phyloP scores from a whole-genome alignment of 2,113 vertebrate genomes.

The Bufo gargarizans region DNA sequence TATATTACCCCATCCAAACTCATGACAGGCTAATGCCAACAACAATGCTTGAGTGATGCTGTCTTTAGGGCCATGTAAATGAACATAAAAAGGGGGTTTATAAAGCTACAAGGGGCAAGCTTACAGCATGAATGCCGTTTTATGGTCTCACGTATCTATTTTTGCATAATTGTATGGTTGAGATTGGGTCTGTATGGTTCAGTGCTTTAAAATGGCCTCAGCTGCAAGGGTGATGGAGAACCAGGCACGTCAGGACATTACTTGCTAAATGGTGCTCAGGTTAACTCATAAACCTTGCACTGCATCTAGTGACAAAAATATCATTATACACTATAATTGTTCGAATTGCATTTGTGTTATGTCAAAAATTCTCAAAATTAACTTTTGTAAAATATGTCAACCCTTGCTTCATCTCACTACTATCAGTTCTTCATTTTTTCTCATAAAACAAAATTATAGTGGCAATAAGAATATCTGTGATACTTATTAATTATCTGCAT shows the following conservation, averaged over 20 bases:
- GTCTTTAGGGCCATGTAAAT: background rate
- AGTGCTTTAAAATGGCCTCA: background rate
- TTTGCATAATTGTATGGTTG: constrained; percentile 4
- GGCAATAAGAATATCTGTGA: background rate
- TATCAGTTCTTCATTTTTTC: too few species aligned
- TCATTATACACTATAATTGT: too few species aligned
- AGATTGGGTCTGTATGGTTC: background rate
- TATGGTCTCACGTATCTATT: background rate
- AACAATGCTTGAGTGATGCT: too few species aligned
- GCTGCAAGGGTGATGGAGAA: background rate
- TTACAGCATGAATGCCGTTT: background rate
- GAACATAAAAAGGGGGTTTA: background rate
- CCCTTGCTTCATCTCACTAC: too few species aligned
- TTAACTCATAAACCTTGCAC: background rate
- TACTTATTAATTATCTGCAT: background rate
- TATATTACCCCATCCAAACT: background rate
- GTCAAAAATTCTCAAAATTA: too few species aligned
- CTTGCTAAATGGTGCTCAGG: background rate
- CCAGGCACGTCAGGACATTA: background rate
- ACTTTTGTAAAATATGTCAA: too few species aligned
- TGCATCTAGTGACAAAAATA: too few species aligned
- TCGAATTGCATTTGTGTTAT: too few species aligned
- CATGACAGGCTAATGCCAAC: background rate
- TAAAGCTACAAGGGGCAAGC: background rate
- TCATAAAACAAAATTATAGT: background rate